A percentile compares a stretch with the other conserved stretches of the same genome.
Evolutionary conservation across 2,888 invertebrate species (phyloP).

Genomic region (Eilema depressum): DNA sequence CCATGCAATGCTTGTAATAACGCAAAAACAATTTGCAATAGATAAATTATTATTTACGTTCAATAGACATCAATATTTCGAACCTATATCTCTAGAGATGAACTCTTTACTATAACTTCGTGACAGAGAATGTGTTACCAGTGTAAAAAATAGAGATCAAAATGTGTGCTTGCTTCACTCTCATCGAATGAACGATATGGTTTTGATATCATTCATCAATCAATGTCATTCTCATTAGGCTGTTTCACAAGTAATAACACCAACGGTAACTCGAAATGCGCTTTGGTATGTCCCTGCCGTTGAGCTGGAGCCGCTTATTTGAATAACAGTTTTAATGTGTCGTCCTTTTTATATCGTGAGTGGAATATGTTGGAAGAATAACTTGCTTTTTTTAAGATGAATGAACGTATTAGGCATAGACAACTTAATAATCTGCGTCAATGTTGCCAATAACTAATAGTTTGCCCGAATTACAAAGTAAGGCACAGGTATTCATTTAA

Average conservation of each 20-base stretch:
- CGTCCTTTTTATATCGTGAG: constrained; percentile 23
- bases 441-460: background rate
- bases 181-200: constrained; percentile 36
- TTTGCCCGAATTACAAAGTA: too few relatives aligned
- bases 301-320: constrained; percentile 29
- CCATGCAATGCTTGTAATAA: background rate
- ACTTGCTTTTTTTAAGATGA: background rate
- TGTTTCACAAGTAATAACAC: constrained; percentile 67
- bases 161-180: constrained; percentile 34
- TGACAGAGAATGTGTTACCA: constrained; percentile 9
- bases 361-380: constrained; percentile 15
- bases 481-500: too few relatives aligned
- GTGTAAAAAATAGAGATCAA: constrained; percentile 18
- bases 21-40: too few relatives aligned
- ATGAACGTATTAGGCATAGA: background rate
- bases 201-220: constrained; percentile 33
- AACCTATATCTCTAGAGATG: background rate
- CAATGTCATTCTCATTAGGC: constrained; percentile 42
- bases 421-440: background rate
- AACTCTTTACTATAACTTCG: constrained; percentile 7
- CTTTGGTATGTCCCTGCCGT: constrained; percentile 11
- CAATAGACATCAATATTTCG: background rate
- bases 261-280: constrained; percentile 7
- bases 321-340: constrained; percentile 38
- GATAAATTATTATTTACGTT: too few relatives aligned